Base-by-base conservation (phyloP, 2,797 vertebrate genomes). In the Myripristis murdjan region DNA sequence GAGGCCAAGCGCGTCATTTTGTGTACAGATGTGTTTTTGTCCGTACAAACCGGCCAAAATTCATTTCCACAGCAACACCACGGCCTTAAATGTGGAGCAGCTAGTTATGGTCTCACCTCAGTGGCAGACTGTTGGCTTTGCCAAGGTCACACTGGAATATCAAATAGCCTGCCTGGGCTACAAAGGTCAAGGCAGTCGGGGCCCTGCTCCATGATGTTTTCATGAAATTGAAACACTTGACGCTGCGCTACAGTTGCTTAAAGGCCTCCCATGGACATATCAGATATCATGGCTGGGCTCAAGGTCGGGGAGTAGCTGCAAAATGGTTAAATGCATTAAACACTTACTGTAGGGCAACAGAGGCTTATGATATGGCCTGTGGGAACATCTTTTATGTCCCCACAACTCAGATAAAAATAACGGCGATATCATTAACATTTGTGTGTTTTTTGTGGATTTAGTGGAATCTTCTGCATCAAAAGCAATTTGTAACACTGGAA, bases 191-290 rank as follows among this genome's bases (percentile, higher is more conserved):
- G 48, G 55, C 61, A 66, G 41, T 44, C 28, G 43, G 15, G 49
- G 37, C 23, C 9, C 5, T 23, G 9, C 31, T 63, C 22, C 18
- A 56, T 79, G 73, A 37, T 23, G 14, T 75, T 79, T 78, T 76
- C 24, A 64, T 67, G 8, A 67, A 63, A 53, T 58, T n/a, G 6
- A 57, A 77, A 83, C 73, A 77, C 64, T 70, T 53, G 37, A 77
- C 55, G 18, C 70, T 41, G 43, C 35, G 15, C 24, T 51, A 26
- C 44, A 58, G 58, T 43, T 69, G 48, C 60, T 61, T 59, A 26
- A 35, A 61, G 20, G 44, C 24, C 0, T n/a, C 31, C 39, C 59
- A 16, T 68, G 55, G 61, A 73, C 37, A 1, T 78, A 81, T 89
- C 72, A 41, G 41, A 81, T 87, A 51, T 14, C 82, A 59, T 0